Base-by-base conservation (phyloP, 2,113 vertebrate genomes). In the Piprites chloris region DNA sequence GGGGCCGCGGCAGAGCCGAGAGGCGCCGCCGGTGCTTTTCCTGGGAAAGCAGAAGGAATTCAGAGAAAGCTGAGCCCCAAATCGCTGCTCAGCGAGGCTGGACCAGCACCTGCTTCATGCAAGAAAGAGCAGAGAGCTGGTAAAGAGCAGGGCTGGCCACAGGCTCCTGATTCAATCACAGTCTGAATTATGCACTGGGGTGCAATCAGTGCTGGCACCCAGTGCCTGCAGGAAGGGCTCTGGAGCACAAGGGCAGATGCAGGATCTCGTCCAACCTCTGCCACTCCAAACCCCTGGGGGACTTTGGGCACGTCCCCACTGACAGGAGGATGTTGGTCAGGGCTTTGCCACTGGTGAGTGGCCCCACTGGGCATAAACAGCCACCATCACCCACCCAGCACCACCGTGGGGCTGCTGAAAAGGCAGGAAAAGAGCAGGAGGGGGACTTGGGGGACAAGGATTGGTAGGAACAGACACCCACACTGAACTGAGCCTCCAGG, bases 211-310 rank as follows among this genome's bases (percentile, higher is more conserved):
- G 71, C 47, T 22, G 46, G 94, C 35, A 19, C 3, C 19, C 55
- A 0, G 23, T 1, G 22, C 62, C 78, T 11, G 46, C 4, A 11
- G 56, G n/a, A 12, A 66, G 67, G 78, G 73, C 58, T 42, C 76
- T 9, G 62, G 52, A 71, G 30, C 59, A 47, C 2, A 0, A 14
- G 0, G 20, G 18, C 41, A 66, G n/a, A 15, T 2, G 2, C 1
- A 0, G 59, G n/a, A 28, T 61, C 55, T 1, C 11, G 3, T 6
- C n/a, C 72, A 12, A 0, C n/a, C 39, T 14, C 83, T 0, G 16
- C 0, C 1, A 32, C 56, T 9, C 6, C 27, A 53, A 47, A 32
- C 9, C 32, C 33, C 12, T 3, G 23, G 59, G 17, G 32, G 79
- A 5, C 3, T 58, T 17, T 12, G 79, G 52, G n/a, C 24, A 28